A percentile compares a stretch with the other conserved stretches of the same genome.
Conservation (phyloP, 2,888 invertebrate species). For the Allygus modestus region DNA sequence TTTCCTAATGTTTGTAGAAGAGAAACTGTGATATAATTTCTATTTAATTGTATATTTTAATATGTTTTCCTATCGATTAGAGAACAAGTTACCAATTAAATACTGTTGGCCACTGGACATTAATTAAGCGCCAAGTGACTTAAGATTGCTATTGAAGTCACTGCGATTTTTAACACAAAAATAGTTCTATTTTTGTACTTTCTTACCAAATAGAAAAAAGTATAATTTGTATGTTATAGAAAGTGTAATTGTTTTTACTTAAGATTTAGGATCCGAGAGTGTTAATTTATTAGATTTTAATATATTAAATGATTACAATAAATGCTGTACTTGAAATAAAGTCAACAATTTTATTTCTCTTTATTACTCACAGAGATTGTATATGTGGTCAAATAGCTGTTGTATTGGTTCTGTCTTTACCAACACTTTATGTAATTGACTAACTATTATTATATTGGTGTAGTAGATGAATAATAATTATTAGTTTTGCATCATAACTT, state of each 20-base stretch:
- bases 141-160: conserved; percentile 11
- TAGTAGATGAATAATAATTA: conserved; percentile 63
- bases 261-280: conserved; percentile 24
- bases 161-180: conserved; percentile 48
- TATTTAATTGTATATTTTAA: conserved; percentile 48
- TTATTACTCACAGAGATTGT: conserved; percentile 44
- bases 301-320: conserved; percentile 60
- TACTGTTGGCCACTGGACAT: background rate
- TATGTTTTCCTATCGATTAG: conserved; percentile 35
- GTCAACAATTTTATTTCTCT: conserved; percentile 7
- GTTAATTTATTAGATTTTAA: conserved; percentile 57
- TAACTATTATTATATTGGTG: conserved; percentile 62
- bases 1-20: conserved; percentile 56
- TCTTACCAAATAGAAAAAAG: conserved; percentile 47
- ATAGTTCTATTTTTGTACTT: conserved; percentile 55
- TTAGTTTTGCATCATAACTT: conserved; percentile 62
- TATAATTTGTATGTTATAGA: conserved; percentile 57
- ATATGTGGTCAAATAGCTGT: conserved; percentile 41
- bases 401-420: conserved; percentile 51
- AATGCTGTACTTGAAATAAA: conserved; percentile 24
- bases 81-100: conserved; percentile 47
- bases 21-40: conserved; percentile 56
- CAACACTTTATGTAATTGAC: conserved; percentile 61
- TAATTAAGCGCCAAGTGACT: conserved; percentile 18
- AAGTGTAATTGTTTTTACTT: conserved; percentile 49